Evolutionary conservation across 2,888 invertebrate genomes (phyloP).

Genomic region (Polymixis lichenea): DNA sequence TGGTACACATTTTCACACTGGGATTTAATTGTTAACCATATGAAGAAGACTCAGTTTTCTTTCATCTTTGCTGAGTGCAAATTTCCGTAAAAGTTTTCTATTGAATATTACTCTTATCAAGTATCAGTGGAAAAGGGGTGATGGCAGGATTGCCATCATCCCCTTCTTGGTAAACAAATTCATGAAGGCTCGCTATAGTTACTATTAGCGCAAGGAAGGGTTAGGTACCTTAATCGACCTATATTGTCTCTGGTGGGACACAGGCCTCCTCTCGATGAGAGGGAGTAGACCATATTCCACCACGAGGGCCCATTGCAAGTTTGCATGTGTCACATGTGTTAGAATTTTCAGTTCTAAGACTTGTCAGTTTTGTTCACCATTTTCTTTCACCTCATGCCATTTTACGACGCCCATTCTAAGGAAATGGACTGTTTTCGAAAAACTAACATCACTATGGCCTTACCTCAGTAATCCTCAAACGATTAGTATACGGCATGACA

Average conservation of each 20-base stretch:
- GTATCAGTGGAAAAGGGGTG: not conserved
- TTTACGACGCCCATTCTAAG: not conserved
- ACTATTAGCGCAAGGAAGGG: not conserved
- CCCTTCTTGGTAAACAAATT: not conserved
- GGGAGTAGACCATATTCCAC: too few relatives aligned
- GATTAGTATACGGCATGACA: slow-evolving; percentile 92
- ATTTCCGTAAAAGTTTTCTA: too few relatives aligned
- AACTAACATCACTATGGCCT: not conserved
- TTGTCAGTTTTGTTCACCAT: too few relatives aligned
- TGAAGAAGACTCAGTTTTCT: not conserved
- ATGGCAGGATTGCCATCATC: too few relatives aligned
- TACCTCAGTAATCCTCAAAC: slow-evolving; percentile 91
- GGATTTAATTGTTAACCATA: not conserved
- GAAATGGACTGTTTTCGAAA: not conserved
- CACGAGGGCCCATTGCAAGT: too few relatives aligned
- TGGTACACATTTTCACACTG: not conserved
- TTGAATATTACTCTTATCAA: not conserved
- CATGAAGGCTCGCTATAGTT: not conserved
- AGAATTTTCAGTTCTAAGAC: too few relatives aligned
- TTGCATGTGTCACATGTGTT: too few relatives aligned
- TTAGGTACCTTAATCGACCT: too few relatives aligned
- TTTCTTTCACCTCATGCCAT: not conserved
- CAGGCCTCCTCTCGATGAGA: too few relatives aligned
- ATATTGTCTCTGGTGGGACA: too few relatives aligned
- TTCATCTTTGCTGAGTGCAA: not conserved